Base-by-base conservation (phyloP, 2,797 vertebrate genomes). In the Rhinella marina region DNA sequence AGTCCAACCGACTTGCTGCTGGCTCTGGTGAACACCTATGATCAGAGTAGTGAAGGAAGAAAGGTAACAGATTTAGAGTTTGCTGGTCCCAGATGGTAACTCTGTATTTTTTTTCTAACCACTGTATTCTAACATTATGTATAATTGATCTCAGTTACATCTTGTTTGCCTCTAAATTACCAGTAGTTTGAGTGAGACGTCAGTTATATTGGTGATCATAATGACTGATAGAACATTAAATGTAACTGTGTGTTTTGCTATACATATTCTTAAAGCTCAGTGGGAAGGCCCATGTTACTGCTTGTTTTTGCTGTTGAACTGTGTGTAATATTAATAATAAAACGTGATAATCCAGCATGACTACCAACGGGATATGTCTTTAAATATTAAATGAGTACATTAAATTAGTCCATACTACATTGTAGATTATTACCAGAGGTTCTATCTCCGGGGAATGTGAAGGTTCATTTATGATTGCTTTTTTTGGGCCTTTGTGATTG, bases 401-500 rank as follows among this genome's bases (percentile, higher is more conserved):
- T 82, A 61, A 32, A 56, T 32, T 57, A 66, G 32, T 82, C 32
- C 17, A 5, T 59, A 27, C 48, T 66, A 41, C 48, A 41, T 77
- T 82, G 32, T 50, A 80, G 27, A 87, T 82, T 82, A 27, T 82
- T 81, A 66, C 85, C 54, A 13, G 27, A n/a, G 76, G 85, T 81
- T 52, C 79, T 56, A 48, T 86, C 70, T 75, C 19, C 50, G 56
- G 23, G 52, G 7, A 66, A 23, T 56, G 52, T 68, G 73, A 84
- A 70, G 48, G 76, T 41, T 82, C 16, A 56, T 72, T 82, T 75
- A 21, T 82, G 25, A 87, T 86, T 70, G 68, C 76, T 78, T 86
- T 86, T 84, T 73, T 48, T 73, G 50, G 72, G 50, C 59, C 61
- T 62, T 21, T 66, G 11, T 66, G 50, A 62, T 80, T 64, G 29